Conservation (phyloP, 2,797 vertebrate genomes). For the Acrossocheilus fasciatus region DNA sequence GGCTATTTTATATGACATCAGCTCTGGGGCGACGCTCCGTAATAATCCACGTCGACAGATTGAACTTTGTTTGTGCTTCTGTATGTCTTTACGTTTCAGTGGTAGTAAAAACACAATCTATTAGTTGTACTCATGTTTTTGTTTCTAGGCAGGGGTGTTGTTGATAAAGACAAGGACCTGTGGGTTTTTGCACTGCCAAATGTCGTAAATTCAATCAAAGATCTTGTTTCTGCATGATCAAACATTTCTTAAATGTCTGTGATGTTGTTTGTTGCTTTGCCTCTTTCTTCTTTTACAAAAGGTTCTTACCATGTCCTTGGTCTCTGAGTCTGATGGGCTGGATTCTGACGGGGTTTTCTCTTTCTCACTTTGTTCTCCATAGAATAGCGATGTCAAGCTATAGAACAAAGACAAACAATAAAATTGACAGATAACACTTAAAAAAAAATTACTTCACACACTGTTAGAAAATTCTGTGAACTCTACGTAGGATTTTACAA, state of each 20-base stretch:
- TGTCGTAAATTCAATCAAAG: not conserved
- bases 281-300: not conserved
- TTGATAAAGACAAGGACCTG: not conserved
- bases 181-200: not conserved
- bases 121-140: not conserved
- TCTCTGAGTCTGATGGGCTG: slow-evolving; percentile 87
- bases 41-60: slow-evolving; percentile 29
- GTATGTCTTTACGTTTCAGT: not conserved
- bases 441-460: not conserved
- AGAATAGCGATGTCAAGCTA: slow-evolving; percentile 94
- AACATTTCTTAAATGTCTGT: not conserved
- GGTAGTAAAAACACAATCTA: not conserved
- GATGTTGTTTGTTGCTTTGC: not conserved
- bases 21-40: not conserved
- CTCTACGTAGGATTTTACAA: not conserved
- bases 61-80: slow-evolving; percentile 31
- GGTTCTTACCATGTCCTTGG: slow-evolving; percentile 87
- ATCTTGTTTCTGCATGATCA: not conserved
- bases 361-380: slow-evolving; percentile 95
- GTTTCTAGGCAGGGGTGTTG: not conserved
- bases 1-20: slow-evolving; percentile 36
- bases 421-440: slow-evolving; percentile 13
- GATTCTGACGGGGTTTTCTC: slow-evolving; percentile 95
- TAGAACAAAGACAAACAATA: slow-evolving; percentile 26
- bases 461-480: not conserved